These are phyloP conservation scores for Lophotis ruficrista DNA, from an alignment of 2,113 vertebrate species.

Conservation along the genomic window DNA sequence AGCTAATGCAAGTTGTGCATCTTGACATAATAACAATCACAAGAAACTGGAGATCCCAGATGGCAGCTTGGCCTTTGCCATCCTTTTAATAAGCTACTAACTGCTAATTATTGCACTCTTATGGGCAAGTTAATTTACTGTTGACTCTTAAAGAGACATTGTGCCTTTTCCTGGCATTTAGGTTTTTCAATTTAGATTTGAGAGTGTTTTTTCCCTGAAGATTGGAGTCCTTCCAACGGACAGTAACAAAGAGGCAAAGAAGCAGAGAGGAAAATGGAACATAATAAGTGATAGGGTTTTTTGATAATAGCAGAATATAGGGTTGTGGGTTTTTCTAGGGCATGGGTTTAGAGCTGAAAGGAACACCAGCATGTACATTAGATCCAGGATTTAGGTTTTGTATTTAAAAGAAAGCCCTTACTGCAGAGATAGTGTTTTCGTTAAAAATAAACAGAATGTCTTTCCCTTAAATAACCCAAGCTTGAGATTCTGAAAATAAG, in stretches of 20 bases:
- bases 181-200: constrained; percentile 53
- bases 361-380: background rate
- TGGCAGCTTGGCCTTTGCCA: constrained; percentile 87
- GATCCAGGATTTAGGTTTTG: background rate
- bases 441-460: background rate
- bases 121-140: constrained; percentile 85
- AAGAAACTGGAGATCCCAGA: constrained; percentile 83
- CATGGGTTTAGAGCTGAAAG: background rate
- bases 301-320: background rate
- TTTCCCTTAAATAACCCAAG: background rate
- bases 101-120: constrained; percentile 86
- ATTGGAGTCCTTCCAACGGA: constrained; percentile 49
- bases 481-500: constrained; percentile 8
- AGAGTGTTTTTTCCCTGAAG: background rate
- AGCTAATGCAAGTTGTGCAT: constrained; percentile 78
- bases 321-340: background rate
- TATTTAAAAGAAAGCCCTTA: background rate
- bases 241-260: constrained; percentile 39
- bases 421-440: background rate
- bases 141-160: constrained; percentile 83
- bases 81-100: constrained; percentile 89
- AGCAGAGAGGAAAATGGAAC: constrained; percentile 1
- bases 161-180: constrained; percentile 57
- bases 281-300: constrained; percentile 19
- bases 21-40: constrained; percentile 82